These are phyloP conservation scores for Helicoverpa zea DNA, from an alignment of 1,140 invertebrate species.

Conservation along the genomic window DNA sequence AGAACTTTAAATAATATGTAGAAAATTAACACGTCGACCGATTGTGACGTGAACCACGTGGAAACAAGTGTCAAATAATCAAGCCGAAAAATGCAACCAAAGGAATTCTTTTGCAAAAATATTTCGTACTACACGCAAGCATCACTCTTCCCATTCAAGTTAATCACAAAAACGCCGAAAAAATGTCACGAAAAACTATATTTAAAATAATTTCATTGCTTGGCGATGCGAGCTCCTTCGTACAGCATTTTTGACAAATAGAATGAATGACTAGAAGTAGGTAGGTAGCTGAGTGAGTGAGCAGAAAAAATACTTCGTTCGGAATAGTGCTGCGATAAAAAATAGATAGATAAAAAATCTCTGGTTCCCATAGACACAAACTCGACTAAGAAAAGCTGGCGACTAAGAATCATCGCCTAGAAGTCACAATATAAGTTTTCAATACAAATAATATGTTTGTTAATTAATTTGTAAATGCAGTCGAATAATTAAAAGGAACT, in stretches of 20 bases:
- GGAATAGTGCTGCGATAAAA: background rate
- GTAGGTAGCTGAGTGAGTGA: background rate
- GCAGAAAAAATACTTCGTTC: slow-evolving; percentile 25
- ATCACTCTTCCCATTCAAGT: slow-evolving; percentile 61
- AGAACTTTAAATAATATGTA: slow-evolving; percentile 61
- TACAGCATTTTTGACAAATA: slow-evolving; percentile 62
- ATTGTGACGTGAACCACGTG: slow-evolving; percentile 82
- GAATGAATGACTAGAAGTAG: slow-evolving; percentile 19
- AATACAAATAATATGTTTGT: too few species aligned
- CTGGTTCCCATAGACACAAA: background rate
- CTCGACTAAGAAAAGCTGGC: background rate
- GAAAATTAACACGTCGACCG: slow-evolving; percentile 81
- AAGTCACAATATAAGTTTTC: too few species aligned
- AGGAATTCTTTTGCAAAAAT: slow-evolving; percentile 46
- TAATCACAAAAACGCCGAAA: slow-evolving; percentile 49
- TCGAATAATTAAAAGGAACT: too few species aligned
- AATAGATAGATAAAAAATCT: background rate
- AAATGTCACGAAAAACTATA: slow-evolving; percentile 49
- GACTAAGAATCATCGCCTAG: background rate
- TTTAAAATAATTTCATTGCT: slow-evolving; percentile 57
- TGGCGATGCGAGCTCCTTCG: slow-evolving; percentile 51
- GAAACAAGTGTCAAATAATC: slow-evolving; percentile 80
- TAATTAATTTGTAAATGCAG: background rate
- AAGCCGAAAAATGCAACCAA: slow-evolving; percentile 55
- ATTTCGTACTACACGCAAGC: slow-evolving; percentile 50